Base-by-base conservation (phyloP, 2,888 invertebrate species). In the Nomada lathburiana region DNA sequence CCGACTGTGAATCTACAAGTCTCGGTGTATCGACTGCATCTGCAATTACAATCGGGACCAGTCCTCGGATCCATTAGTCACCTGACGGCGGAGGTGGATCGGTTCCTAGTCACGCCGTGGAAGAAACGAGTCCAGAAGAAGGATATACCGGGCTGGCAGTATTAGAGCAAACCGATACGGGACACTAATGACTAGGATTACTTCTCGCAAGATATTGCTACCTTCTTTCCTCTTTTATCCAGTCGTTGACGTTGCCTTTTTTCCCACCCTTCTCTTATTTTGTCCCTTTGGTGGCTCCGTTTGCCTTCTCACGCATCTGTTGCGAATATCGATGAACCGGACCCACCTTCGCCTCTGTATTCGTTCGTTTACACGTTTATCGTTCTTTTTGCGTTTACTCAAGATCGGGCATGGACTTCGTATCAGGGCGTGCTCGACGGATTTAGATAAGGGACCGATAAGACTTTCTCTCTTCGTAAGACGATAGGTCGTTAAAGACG, bases 1-100 rank as follows among this genome's bases (percentile, higher is more conserved):
- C 29, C 1, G 20, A 13, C 70, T 18, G 47, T 18, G 50, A 16
- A 60, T 20, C 50, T 50, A 50, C 36, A 11, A 20, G 16, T 36
- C 36, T 23, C 67, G 36, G 80, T 83, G 82, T 84, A 80, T 76
- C 83, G 86, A 63, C 84, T 79, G 83, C 73, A 88, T 88, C 88
- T 88, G 88, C 88, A 88, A 88, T 88, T 88, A 88, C 88, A 88
- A 88, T 88, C 70, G 76, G 71, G 79, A 64, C 76, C 78, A 82
- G 85, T 86, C 80, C 81, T 81, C 80, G 83, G 75, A 83, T 88
- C 86, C 88, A 88, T 88, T 88, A 88, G 86, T 88, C 88, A 88
- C 72, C 86, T 78, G 60, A 75, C 80, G 72, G 57, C 71, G 80
- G 67, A 70, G 80, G 69, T 60, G 85, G 80, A 83, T 82, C 76